Evolutionary conservation across 2,888 invertebrate species (phyloP).

Genomic region (Allacma fusca): DNA sequence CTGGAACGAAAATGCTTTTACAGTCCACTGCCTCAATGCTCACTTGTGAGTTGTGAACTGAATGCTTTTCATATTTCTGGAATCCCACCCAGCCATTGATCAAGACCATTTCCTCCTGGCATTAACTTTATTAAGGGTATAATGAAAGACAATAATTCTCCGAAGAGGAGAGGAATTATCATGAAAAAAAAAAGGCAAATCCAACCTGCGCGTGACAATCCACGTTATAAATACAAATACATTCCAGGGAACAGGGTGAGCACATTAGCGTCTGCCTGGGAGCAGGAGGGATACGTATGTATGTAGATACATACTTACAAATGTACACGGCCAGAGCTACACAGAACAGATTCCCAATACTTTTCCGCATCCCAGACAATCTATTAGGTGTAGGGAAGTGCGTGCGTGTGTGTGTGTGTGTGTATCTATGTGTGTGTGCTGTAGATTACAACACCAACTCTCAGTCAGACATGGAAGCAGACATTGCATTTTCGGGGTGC

Average conservation of each 20-base stretch:
- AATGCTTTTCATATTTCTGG: neutral
- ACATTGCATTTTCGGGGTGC: conserved; percentile 20
- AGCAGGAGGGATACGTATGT: too few relatives aligned
- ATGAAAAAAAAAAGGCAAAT: conserved; percentile 11
- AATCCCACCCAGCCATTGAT: neutral
- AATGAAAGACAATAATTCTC: conserved; percentile 10
- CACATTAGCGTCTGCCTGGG: too few relatives aligned
- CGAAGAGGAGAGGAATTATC: neutral
- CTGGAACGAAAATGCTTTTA: conserved; percentile 23
- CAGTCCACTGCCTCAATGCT: conserved; percentile 2
- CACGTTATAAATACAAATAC: neutral
- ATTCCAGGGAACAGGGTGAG: neutral
- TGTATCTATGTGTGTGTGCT: neutral
- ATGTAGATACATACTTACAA: too few relatives aligned
- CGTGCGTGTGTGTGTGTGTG: neutral
- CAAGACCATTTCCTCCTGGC: neutral
- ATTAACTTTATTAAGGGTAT: conserved; percentile 20
- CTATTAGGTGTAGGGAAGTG: conserved; percentile 17
- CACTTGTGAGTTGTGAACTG: neutral
- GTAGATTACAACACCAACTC: neutral
- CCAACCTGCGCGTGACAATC: conserved; percentile 3
- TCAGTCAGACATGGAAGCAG: conserved; percentile 16
- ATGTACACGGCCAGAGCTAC: neutral
- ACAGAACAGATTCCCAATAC: conserved; percentile 15
- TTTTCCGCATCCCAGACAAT: conserved; percentile 7